Evolutionary conservation across 2,797 vertebrate genomes (phyloP).

Genomic region (Neomorphus geoffroyi): DNA sequence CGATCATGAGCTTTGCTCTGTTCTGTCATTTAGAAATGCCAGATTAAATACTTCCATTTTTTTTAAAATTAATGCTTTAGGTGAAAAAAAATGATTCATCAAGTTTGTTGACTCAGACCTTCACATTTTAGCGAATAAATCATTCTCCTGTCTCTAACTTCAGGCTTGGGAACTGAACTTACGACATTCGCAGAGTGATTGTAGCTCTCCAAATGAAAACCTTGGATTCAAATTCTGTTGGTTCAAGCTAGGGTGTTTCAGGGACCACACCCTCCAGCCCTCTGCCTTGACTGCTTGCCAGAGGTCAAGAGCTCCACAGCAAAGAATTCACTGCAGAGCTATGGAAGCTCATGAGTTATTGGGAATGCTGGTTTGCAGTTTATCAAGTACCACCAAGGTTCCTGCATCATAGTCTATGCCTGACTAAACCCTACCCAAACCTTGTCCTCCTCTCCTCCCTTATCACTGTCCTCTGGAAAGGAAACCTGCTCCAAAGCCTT

Average conservation of each 20-base stretch:
- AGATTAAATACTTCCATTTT: not conserved
- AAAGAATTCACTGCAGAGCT: not conserved
- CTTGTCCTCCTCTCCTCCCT: not conserved
- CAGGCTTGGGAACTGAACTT: not conserved
- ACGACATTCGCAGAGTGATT: not conserved
- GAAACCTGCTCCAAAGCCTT: not conserved
- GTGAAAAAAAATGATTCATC: not conserved
- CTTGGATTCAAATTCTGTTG: not conserved
- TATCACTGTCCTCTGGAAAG: not conserved
- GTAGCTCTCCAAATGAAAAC: not conserved
- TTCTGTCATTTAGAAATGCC: not conserved
- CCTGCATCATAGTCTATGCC: not conserved
- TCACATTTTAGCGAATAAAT: not conserved
- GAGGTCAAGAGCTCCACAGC: not conserved
- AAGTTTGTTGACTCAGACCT: not conserved
- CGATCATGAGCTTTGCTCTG: not conserved
- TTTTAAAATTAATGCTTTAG: no score
- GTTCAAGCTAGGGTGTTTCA: not conserved
- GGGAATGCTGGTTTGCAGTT: not conserved
- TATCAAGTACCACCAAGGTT: not conserved
- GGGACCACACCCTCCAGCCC: not conserved
- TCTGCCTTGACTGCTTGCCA: not conserved
- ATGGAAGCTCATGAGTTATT: not conserved
- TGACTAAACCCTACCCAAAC: not conserved
- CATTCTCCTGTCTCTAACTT: not conserved